Evolutionary conservation across 2,888 invertebrate species (phyloP).

Genomic region (Oscheius sp.): DNA sequence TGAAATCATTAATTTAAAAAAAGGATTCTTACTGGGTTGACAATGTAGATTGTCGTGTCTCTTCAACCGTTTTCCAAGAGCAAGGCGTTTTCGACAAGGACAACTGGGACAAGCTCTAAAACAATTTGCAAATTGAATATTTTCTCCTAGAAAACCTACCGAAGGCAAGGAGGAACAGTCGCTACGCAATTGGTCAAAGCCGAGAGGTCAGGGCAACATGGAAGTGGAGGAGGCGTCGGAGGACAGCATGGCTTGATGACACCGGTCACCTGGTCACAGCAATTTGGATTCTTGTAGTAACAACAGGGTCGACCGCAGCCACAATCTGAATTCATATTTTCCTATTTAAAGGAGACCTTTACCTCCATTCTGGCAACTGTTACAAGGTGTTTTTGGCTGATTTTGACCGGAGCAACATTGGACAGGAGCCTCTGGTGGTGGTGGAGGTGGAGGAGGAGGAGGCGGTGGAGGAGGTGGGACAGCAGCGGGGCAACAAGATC

Average conservation of each 20-base stretch:
- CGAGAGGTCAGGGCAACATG: conserved; percentile 62
- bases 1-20: not conserved
- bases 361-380: conserved; percentile 53
- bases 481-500: conserved; percentile 65
- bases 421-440: conserved; percentile 67
- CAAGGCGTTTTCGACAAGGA: conserved; percentile 56
- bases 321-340: conserved; percentile 50
- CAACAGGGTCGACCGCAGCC: conserved; percentile 68
- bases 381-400: conserved; percentile 44
- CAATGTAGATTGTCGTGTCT: conserved; percentile 57
- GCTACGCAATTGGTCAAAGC: conserved; percentile 53
- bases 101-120: conserved; percentile 58
- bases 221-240: conserved; percentile 56
- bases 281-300: conserved; percentile 64
- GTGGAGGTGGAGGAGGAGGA: conserved; percentile 67
- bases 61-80: conserved; percentile 56
- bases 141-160: conserved; percentile 37
- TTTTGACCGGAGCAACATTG: conserved; percentile 57
- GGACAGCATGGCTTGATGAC: conserved; percentile 64
- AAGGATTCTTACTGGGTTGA: conserved; percentile 42
- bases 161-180: conserved; percentile 60
- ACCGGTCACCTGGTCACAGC: conserved; percentile 53
- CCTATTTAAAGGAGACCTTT: not conserved
- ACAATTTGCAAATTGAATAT: not conserved
- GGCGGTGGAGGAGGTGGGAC: conserved; percentile 63